Evolutionary conservation across 2,797 vertebrate genomes (phyloP).

Genomic region (Eospalax fontanierii): DNA sequence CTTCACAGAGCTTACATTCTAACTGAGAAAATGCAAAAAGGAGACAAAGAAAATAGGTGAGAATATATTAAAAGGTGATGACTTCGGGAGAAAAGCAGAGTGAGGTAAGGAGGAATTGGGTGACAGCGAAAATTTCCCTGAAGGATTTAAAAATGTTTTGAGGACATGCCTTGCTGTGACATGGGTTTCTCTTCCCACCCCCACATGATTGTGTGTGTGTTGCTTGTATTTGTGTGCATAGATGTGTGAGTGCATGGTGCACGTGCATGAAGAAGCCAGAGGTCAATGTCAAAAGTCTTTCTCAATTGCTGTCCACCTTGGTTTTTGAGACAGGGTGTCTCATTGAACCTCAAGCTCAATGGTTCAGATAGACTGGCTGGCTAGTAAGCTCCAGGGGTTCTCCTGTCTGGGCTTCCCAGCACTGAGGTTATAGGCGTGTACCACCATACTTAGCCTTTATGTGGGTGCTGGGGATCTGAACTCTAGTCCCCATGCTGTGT

Average conservation of each 20-base stretch:
- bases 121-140: background rate
- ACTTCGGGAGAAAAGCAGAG: background rate
- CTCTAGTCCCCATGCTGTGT: too few relatives aligned
- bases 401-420: background rate
- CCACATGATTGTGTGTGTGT: too few relatives aligned
- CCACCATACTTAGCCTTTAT: too few relatives aligned
- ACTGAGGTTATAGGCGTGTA: background rate
- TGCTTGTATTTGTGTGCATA: background rate
- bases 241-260: background rate
- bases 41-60: conserved; percentile 42
- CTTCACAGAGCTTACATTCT: background rate
- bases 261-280: background rate
- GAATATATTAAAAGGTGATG: background rate
- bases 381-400: background rate
- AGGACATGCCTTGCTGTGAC: conserved; percentile 12
- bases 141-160: background rate
- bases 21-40: conserved; percentile 12
- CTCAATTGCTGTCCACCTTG: background rate
- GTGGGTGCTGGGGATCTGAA: too few relatives aligned
- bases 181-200: background rate
- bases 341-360: background rate
- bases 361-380: background rate
- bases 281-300: background rate
- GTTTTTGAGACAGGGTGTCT: background rate
- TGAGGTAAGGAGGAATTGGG: background rate